These are phyloP conservation scores for Drosophila teissieri DNA, from an alignment of 1,140 invertebrate species.

Conservation along the genomic window DNA sequence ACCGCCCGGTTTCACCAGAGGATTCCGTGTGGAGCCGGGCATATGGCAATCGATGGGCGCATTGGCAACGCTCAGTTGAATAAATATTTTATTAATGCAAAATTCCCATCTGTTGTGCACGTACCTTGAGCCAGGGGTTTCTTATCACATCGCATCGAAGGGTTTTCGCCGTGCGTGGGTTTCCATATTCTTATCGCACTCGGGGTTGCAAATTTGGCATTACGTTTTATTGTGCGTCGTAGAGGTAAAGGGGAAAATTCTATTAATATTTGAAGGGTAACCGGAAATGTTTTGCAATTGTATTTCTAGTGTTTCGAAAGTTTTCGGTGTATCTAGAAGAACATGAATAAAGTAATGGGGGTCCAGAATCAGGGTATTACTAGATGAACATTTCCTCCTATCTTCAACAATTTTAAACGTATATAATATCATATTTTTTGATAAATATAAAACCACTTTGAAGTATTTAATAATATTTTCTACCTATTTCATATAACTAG, in stretches of 20 bases:
- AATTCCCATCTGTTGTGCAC: constrained; percentile 43
- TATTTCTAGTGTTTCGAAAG: background rate
- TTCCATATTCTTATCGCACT: constrained; percentile 1
- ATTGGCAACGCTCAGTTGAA: constrained; percentile 47
- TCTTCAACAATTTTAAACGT: too few relatives aligned
- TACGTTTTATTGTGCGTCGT: constrained; percentile 34
- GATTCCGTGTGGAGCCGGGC: constrained; percentile 20
- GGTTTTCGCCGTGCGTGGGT: constrained; percentile 27
- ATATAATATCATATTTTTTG: too few relatives aligned
- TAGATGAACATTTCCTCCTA: too few relatives aligned
- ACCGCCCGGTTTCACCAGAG: constrained; percentile 1
- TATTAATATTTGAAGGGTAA: constrained; percentile 46
- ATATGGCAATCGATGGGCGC: constrained; percentile 49
- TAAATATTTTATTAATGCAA: constrained; percentile 55
- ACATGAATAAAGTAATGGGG: background rate
- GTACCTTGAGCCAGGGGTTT: constrained; percentile 10
- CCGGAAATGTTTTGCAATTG: constrained; percentile 4
- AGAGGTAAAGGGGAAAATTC: constrained; percentile 28
- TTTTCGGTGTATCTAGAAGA: background rate
- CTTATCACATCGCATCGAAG: constrained; percentile 39
- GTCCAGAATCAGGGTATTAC: too few relatives aligned
- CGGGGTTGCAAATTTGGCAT: constrained; percentile 38
- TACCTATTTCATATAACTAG: background rate
- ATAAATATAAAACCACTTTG: too few relatives aligned
- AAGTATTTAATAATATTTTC: background rate